Conservation (phyloP, 2,888 invertebrate species). For the Lepidochrysops patricia region DNA sequence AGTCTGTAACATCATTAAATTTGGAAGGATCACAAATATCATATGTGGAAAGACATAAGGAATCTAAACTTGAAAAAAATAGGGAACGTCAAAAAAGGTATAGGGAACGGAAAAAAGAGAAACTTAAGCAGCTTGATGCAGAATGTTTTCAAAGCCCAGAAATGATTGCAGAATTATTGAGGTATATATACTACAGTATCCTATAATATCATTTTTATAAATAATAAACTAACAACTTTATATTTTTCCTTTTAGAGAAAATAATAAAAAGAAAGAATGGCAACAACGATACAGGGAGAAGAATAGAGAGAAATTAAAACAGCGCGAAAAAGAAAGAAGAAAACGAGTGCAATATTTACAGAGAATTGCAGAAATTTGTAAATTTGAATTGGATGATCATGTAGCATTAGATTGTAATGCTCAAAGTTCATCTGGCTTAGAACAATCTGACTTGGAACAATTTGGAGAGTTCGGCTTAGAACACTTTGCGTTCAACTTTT, state of each 20-base stretch:
- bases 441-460: background rate
- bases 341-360: conserved; percentile 17
- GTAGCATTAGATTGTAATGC: background rate
- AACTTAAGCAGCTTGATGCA: background rate
- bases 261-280: conserved; percentile 25
- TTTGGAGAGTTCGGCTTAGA: background rate
- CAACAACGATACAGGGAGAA: conserved; percentile 28
- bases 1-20: background rate
- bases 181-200: too few species aligned
- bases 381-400: background rate
- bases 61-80: background rate
- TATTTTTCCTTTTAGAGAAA: background rate
- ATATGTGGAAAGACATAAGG: background rate
- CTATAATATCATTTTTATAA: too few species aligned
- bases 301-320: conserved; percentile 29
- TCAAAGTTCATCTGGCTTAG: background rate
- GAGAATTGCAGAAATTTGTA: conserved; percentile 1
- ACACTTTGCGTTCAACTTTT: background rate
- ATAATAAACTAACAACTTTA: too few species aligned
- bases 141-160: background rate
- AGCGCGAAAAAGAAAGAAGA: conserved; percentile 27
- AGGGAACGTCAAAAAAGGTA: conserved; percentile 14
- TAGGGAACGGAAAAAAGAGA: background rate
- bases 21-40: background rate
- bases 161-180: conserved; percentile 12